Conservation (phyloP, 2,888 invertebrate genomes). For the Dynastes maya region DNA sequence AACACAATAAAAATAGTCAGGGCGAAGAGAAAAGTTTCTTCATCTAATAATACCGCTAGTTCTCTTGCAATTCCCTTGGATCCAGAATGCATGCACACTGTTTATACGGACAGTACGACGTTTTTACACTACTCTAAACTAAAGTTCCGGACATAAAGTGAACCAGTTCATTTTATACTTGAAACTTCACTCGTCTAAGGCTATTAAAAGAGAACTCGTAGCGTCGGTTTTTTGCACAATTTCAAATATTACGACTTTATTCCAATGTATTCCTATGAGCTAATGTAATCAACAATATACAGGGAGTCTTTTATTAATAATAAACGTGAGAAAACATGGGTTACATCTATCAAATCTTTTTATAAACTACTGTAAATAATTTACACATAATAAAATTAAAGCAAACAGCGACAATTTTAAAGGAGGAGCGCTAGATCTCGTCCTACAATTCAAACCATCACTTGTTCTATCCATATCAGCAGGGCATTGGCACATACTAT, state of each 20-base stretch:
- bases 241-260: constrained; percentile 26
- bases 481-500: constrained; percentile 50
- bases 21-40: constrained; percentile 26
- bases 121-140: constrained; percentile 43
- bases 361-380: background rate
- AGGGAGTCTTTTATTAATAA: background rate
- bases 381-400: background rate
- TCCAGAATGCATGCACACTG: constrained; percentile 19
- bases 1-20: constrained; percentile 21
- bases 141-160: constrained; percentile 42
- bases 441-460: constrained; percentile 38
- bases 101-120: constrained; percentile 29
- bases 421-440: constrained; percentile 9
- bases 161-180: constrained; percentile 44
- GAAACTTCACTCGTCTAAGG: constrained; percentile 29
- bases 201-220: constrained; percentile 22
- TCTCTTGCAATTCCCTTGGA: constrained; percentile 41
- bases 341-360: no score
- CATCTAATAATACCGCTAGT: constrained; percentile 38
- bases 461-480: constrained; percentile 37
- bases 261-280: constrained; percentile 8
- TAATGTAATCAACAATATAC: background rate
- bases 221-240: constrained; percentile 27
- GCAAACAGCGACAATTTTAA: background rate
- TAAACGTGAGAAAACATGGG: background rate